Base-by-base conservation (phyloP, 2,113 vertebrate genomes). In the Myotis brandtii region DNA sequence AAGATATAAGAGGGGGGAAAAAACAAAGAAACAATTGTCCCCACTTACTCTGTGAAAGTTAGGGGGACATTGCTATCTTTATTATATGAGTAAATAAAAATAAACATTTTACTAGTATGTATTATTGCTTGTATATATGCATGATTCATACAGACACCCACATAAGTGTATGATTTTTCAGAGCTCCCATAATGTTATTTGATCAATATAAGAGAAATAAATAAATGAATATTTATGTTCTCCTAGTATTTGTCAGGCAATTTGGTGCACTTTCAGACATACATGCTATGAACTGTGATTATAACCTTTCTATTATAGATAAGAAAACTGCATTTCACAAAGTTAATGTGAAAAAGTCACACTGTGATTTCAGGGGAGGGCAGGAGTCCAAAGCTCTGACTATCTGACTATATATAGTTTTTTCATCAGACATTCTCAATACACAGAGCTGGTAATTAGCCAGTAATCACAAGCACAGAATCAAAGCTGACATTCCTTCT, bases 1-100 rank as follows among this genome's bases (percentile, higher is more conserved):
- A 92, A 62, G 11, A 75, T 34, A 0, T 46, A 46, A 43, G 21
- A 4, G 2, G 8, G 0, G 2, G 9, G 1, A 5, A 64, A 37
- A 46, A 62, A 67, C 0, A 88, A 23, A 21, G 12, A 83, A 56
- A 89, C 12, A 73, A 75, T 25, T 59, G 2, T 1, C 6, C 5
- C 20, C 21, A 40, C 25, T 59, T 43, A 79, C 4, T 85, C 13
- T 89, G 14, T 30, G 37, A 73, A 62, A 85, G 5, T 62, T n/a
- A 88, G 9, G 83, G n/a, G 9, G 43, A 59, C 1, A 73, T 48
- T 25, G n/a, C 43, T 77, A 52, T 82, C 43, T 59, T 85, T 70
- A 85, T 3, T 46, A 40, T 23, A 21, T 52, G 34, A 77, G 20
- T 25, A 86, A 75, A 86, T 30, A 43, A 30, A 90, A 52, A 34